Evolutionary conservation across 2,113 vertebrate genomes (phyloP).

Genomic region (Turnix velox): DNA sequence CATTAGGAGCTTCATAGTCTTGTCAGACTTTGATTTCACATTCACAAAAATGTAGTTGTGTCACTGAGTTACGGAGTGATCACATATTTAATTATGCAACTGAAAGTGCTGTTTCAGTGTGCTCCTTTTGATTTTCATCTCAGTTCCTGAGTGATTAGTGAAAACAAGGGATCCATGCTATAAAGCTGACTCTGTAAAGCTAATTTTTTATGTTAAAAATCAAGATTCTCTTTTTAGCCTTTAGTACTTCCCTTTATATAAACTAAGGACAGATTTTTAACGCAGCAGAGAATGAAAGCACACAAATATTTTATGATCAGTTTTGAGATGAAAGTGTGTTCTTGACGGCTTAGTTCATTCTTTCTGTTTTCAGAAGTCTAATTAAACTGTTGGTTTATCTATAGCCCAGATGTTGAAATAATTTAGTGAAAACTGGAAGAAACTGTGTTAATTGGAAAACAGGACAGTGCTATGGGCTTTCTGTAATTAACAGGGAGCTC

Average conservation of each 20-base stretch:
- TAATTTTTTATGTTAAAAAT: constrained; percentile 41
- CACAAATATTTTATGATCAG: constrained; percentile 64
- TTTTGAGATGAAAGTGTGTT: constrained; percentile 66
- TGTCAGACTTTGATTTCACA: not conserved
- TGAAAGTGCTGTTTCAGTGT: not conserved
- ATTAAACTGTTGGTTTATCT: constrained; percentile 77
- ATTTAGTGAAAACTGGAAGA: constrained; percentile 76
- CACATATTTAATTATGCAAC: not conserved
- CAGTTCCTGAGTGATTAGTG: not conserved
- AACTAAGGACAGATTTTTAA: constrained; percentile 31
- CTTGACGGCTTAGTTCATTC: constrained; percentile 31
- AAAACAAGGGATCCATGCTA: not conserved
- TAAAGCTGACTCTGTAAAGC: constrained; percentile 43
- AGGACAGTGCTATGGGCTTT: constrained; percentile 79
- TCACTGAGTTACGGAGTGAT: not conserved
- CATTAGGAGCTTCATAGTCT: not conserved
- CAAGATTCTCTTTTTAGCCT: constrained; percentile 20
- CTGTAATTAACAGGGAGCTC: constrained; percentile 81
- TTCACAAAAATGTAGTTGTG: not conserved
- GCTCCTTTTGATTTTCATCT: not conserved
- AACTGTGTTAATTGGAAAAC: constrained; percentile 83
- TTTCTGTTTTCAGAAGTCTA: constrained; percentile 64
- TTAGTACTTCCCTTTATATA: constrained; percentile 12
- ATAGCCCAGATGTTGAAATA: constrained; percentile 79
- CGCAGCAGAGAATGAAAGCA: not conserved